A percentile compares a stretch with the other conserved stretches of the same genome.
phyloP scores from a whole-genome alignment of 2,113 vertebrate species.

The Oenanthe melanoleuca region DNA sequence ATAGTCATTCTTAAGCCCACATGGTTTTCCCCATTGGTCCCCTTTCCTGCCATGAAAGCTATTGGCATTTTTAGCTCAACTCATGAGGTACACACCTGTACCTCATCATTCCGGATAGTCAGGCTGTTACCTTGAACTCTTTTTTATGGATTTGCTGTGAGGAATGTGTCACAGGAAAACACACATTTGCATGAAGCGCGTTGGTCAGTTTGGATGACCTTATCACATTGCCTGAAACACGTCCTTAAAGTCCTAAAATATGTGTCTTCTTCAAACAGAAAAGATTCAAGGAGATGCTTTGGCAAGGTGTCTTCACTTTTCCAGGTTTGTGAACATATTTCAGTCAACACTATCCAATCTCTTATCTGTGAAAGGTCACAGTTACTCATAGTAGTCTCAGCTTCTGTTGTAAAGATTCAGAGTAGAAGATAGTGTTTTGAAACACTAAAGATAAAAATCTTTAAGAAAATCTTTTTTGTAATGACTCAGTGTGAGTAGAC shows the following conservation, averaged over 20 bases:
- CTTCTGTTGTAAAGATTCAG: background rate
- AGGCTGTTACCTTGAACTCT: background rate
- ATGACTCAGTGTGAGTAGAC: background rate
- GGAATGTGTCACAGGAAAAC: background rate
- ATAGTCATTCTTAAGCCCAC: fast-evolving
- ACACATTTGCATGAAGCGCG: background rate
- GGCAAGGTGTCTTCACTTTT: background rate
- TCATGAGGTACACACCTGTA: background rate
- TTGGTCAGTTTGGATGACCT: background rate
- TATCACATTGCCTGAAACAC: background rate
- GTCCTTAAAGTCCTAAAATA: background rate
- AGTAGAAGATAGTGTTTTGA: background rate
- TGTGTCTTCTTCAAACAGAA: background rate
- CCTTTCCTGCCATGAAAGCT: background rate
- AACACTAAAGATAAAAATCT: background rate
- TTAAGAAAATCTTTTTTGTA: background rate
- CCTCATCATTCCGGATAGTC: background rate
- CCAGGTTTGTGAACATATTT: background rate
- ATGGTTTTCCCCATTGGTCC: background rate
- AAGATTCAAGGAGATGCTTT: background rate
- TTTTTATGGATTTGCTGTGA: background rate
- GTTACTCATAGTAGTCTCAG: background rate
- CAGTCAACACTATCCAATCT: background rate
- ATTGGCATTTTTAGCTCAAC: background rate
- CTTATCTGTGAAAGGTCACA: background rate